These are phyloP conservation scores for Drosophila tripunctata DNA, from an alignment of 2,888 invertebrate genomes.

Conservation along the genomic window DNA sequence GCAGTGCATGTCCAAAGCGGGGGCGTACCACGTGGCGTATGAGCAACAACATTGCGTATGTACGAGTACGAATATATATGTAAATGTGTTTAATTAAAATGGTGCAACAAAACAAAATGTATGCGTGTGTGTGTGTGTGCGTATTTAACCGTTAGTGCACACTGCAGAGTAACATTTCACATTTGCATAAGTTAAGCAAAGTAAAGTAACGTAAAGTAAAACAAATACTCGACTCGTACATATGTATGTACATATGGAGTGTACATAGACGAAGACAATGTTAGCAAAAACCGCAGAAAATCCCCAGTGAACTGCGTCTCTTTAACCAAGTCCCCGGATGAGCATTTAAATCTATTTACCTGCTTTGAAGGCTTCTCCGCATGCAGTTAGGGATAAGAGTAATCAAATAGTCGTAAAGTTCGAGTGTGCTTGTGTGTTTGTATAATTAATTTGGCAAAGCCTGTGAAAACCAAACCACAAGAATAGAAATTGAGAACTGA, in stretches of 20 bases:
- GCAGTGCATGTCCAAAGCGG: conserved; percentile 21
- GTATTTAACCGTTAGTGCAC: conserved; percentile 47
- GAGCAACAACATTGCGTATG: conserved; percentile 55
- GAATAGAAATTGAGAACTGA: conserved; percentile 47
- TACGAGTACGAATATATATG: conserved; percentile 42
- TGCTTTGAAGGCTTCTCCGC: conserved; percentile 19
- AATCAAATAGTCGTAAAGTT: conserved; percentile 62
- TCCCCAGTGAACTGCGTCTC: conserved; percentile 7
- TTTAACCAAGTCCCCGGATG: conserved; percentile 34
- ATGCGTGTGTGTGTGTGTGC: conserved; percentile 11
- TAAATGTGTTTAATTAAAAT: conserved; percentile 73
- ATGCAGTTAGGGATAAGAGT: conserved; percentile 35
- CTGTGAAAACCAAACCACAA: conserved; percentile 48
- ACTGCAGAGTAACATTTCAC: conserved; percentile 40
- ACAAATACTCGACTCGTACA: conserved; percentile 45
- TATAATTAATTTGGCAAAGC: conserved; percentile 65
- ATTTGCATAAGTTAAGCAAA: conserved; percentile 66
- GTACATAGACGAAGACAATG: conserved; percentile 26
- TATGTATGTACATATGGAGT: too few relatives aligned
- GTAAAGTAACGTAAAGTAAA: conserved; percentile 58
- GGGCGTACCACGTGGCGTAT: conserved; percentile 51
- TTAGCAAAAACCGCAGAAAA: conserved; percentile 17
- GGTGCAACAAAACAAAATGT: conserved; percentile 50
- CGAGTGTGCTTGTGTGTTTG: conserved; percentile 52
- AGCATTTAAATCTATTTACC: conserved; percentile 69